A percentile compares a stretch with the other conserved stretches of the same genome.
These are phyloP conservation scores for Ischnura elegans DNA, from an alignment of 2,888 invertebrate species.

Conservation along the genomic window DNA sequence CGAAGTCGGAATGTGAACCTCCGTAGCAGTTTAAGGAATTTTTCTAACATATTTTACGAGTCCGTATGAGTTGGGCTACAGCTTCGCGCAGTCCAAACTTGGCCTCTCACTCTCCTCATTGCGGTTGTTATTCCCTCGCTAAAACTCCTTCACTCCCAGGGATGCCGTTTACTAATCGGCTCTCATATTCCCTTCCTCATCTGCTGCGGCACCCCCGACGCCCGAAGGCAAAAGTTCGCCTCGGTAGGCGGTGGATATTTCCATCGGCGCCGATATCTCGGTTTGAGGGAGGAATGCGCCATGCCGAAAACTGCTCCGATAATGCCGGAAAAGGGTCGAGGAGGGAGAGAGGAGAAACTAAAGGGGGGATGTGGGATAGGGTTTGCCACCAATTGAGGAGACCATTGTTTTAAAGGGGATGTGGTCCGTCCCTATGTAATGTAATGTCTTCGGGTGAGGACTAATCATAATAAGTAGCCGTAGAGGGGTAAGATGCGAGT, in stretches of 20 bases:
- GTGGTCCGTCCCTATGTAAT: not conserved
- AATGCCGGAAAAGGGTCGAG: not conserved
- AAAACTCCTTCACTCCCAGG: not conserved
- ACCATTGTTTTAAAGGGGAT: conserved; percentile 14
- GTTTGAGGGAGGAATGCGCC: conserved; percentile 15
- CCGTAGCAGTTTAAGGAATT: too few relatives aligned
- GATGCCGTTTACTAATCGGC: not conserved
- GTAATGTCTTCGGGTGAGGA: not conserved
- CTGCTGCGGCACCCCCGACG: not conserved
- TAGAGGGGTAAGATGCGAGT: too few relatives aligned
- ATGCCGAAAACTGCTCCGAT: conserved; percentile 11
- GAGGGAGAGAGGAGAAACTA: not conserved
- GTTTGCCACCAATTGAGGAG: not conserved
- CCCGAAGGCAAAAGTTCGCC: not conserved
- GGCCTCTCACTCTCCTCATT: not conserved
- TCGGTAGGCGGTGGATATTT: not conserved
- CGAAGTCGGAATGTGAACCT: too few relatives aligned
- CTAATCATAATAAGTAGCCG: too few relatives aligned
- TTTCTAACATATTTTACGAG: too few relatives aligned
- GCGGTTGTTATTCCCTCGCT: too few relatives aligned
- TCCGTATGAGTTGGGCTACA: too few relatives aligned
- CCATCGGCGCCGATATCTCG: conserved; percentile 22
- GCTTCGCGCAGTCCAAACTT: too few relatives aligned
- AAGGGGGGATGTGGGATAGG: not conserved
- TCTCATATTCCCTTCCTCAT: not conserved